phyloP scores from a whole-genome alignment of 1,140 invertebrate genomes.

The Laupala kohalensis region DNA sequence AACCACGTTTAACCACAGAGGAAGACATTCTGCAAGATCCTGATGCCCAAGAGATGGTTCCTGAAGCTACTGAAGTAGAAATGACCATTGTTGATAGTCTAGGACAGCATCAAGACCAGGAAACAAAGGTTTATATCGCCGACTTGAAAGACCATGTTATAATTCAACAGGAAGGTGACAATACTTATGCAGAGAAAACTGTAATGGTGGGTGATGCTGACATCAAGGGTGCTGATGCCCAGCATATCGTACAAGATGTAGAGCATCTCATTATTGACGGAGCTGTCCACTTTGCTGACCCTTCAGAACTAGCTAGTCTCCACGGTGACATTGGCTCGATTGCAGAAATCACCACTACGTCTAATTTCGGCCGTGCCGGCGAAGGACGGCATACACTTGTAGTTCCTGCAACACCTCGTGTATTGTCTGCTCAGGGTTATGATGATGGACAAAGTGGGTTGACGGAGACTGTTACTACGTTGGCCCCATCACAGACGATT shows the following conservation, averaged over 20 bases:
- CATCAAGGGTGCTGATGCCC: conserved; percentile 25
- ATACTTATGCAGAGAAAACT: conserved; percentile 19
- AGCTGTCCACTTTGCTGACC: conserved; percentile 25
- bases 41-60: conserved; percentile 25
- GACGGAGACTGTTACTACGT: conserved; percentile 21
- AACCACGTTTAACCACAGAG: conserved; percentile 49
- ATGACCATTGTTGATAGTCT: conserved; percentile 23
- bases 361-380: conserved; percentile 15
- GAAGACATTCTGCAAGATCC: conserved; percentile 36
- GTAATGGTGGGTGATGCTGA: conserved; percentile 24
- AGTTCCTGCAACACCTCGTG: conserved; percentile 11
- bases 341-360: conserved; percentile 7
- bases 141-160: conserved; percentile 41
- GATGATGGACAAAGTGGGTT: conserved; percentile 22
- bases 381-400: conserved; percentile 16
- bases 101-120: conserved; percentile 19
- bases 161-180: conserved; percentile 28
- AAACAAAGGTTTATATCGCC: conserved; percentile 38
- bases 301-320: conserved; percentile 3
- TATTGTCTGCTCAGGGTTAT: conserved; percentile 12
- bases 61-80: conserved; percentile 22
- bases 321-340: conserved; percentile 10
- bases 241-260: conserved; percentile 26
- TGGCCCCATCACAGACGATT: conserved; percentile 25
- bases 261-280: conserved; percentile 39